Conservation (phyloP, 92 coral and sea anemone species). For the Zoanthus solanderi region DNA sequence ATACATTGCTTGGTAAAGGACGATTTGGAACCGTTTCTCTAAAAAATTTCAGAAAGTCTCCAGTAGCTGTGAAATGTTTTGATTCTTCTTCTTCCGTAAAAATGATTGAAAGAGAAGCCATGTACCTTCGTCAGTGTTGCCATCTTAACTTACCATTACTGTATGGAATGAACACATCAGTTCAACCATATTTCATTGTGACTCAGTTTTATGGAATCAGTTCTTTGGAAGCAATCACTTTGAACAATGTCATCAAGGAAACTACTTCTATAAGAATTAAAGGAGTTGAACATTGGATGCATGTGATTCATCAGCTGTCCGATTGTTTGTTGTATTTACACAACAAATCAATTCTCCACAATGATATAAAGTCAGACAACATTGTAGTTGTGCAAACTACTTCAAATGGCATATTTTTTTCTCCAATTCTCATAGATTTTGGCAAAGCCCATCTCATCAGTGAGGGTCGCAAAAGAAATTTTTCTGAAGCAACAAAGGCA, state of each 20-base stretch:
- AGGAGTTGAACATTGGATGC: constrained; percentile 65
- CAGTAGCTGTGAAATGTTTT: constrained; percentile 80
- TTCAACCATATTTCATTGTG: constrained; percentile 63
- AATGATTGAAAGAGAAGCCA: constrained; percentile 68
- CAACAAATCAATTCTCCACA: constrained; percentile 53
- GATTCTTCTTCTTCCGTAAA: constrained; percentile 31
- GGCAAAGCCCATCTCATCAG: constrained; percentile 62
- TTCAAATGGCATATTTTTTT: background rate
- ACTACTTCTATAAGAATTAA: background rate
- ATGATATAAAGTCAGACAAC: constrained; percentile 75
- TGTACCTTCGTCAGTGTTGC: constrained; percentile 56
- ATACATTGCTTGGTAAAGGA: constrained; percentile 64
- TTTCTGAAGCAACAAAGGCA: constrained; percentile 30
- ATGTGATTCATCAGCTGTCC: constrained; percentile 55
- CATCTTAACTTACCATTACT: constrained; percentile 64
- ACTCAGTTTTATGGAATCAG: constrained; percentile 67
- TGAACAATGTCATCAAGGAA: constrained; percentile 26
- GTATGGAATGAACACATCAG: constrained; percentile 58
- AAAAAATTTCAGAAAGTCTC: constrained; percentile 63
- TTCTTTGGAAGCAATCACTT: constrained; percentile 32
- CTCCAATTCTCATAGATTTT: constrained; percentile 65
- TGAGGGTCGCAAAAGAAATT: constrained; percentile 33
- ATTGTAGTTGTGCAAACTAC: constrained; percentile 19
- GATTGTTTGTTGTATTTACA: constrained; percentile 68
- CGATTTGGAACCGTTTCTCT: constrained; percentile 72